Evolutionary conservation across 2,113 vertebrate species (phyloP).

Genomic region (Odontesthes bonariensis): DNA sequence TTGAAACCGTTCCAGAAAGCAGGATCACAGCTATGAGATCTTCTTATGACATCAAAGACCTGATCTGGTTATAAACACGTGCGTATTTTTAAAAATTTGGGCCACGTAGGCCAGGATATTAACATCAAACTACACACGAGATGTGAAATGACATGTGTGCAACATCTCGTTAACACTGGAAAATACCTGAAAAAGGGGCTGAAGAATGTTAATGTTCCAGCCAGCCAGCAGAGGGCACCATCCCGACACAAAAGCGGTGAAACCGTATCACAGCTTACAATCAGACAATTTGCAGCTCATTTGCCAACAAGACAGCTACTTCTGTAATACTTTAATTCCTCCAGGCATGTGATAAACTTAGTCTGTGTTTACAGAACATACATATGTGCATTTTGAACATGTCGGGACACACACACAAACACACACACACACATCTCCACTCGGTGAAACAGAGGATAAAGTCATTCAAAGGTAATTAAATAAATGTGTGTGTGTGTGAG

Average conservation of each 20-base stretch:
- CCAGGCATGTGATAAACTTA: neutral
- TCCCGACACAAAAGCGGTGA: slow-evolving; percentile 17
- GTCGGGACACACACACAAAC: neutral
- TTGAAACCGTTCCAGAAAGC: too few relatives aligned
- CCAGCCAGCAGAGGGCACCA: slow-evolving; percentile 58
- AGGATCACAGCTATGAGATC: too few relatives aligned
- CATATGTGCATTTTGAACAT: slow-evolving; percentile 18
- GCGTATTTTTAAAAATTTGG: too few relatives aligned
- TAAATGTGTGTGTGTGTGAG: slow-evolving; percentile 20
- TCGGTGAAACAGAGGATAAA: slow-evolving; percentile 46
- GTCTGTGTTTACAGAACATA: neutral
- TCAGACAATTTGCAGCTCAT: slow-evolving; percentile 8
- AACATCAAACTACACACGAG: too few relatives aligned
- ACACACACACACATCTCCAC: slow-evolving; percentile 15
- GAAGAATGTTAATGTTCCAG: slow-evolving; percentile 1
- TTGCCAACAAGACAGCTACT: slow-evolving; percentile 20
- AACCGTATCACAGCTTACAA: slow-evolving; percentile 16
- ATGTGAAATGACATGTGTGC: too few relatives aligned
- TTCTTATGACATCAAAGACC: too few relatives aligned
- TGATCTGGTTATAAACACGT: too few relatives aligned
- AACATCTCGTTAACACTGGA: too few relatives aligned
- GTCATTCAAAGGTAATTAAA: slow-evolving; percentile 46
- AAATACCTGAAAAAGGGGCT: too few relatives aligned
- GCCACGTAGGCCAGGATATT: too few relatives aligned
- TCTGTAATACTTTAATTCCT: neutral